A percentile compares a stretch with the other conserved stretches of the same genome.
phyloP scores from a whole-genome alignment of 2,797 vertebrate species.

The Momotus momota region DNA sequence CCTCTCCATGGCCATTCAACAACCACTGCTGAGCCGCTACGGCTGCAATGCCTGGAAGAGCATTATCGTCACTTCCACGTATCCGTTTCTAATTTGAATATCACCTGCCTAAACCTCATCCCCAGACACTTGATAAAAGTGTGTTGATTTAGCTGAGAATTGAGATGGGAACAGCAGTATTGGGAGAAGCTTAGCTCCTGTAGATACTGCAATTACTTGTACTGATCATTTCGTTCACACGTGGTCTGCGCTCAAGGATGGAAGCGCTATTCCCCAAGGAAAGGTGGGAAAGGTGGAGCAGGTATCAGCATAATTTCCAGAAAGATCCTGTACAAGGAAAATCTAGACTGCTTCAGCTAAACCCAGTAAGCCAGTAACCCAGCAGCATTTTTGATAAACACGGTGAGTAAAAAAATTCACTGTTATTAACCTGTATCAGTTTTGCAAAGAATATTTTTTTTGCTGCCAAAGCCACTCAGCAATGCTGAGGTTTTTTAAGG shows the following conservation, averaged over 20 bases:
- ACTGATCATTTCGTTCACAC: background rate
- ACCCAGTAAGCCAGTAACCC: background rate
- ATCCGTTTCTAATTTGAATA: slow-evolving; percentile 39
- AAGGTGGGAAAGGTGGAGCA: background rate
- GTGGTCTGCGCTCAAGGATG: background rate
- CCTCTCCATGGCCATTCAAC: background rate
- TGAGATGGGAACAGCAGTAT: slow-evolving; percentile 17
- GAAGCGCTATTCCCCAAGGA: background rate
- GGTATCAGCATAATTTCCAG: background rate
- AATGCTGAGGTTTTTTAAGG: fast-evolving
- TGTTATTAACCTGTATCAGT: background rate
- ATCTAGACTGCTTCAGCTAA: background rate
- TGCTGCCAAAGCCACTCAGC: background rate
- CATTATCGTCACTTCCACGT: background rate
- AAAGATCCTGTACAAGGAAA: background rate
- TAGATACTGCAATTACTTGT: slow-evolving; percentile 35
- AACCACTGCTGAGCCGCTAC: background rate
- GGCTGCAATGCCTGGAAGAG: slow-evolving; percentile 6
- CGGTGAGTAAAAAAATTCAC: background rate
- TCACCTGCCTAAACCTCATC: slow-evolving; percentile 34
- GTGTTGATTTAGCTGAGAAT: slow-evolving; percentile 31
- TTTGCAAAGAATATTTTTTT: background rate
- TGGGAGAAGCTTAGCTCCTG: background rate
- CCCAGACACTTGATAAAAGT: background rate
- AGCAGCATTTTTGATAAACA: background rate